Evolutionary conservation across 2,888 invertebrate genomes (phyloP), one percentile per base, ranked within the genome.

Genomic region (Eurytoma californica): DNA sequence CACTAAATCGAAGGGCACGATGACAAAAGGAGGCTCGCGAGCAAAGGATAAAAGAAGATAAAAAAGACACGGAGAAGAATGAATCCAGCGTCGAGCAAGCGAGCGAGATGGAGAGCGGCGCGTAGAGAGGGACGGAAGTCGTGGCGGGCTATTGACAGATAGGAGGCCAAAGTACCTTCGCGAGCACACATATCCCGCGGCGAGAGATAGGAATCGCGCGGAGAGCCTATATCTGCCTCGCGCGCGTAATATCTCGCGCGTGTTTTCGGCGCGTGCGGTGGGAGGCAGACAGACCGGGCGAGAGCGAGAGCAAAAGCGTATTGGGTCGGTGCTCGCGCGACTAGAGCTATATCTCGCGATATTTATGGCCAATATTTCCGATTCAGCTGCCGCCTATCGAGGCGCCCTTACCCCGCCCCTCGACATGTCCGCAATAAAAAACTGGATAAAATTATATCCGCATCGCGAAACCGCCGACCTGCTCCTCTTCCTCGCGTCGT

Each of bases 321-420:
- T 70, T 70, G 84, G 82, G 79, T 84, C 70, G 79, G 39, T 39
- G 47, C 75, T 67, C 39, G 39, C 39, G 39, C 39, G 39, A 39
- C 39, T 39, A 39, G 39, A 84, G 85, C 84, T 78, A 65, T 89
- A 89, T 89, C 88, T 88, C 86, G 39, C 87, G 86, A 90, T 90
- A 90, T 90, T 90, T 90, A 90, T 90, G 89, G 88, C 87, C 90
- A 88, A 90, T 90, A 90, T 90, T 90, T 90, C 89, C 90, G 89
- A 88, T 89, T 88, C 89, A 88, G 88, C 88, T 87, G 88, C 86
- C 30, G 39, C 18, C 89, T 89, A 89, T 90, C 90, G 88, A 87
- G 85, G 85, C 39, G 39, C 88, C 87, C 89, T 89, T 89, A 87
- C 88, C 88, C 30, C 89, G 86, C 87, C 87, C 39, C 61, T 88